Evolutionary conservation across 2,113 vertebrate genomes (phyloP).

Genomic region (Myotis yumanensis): DNA sequence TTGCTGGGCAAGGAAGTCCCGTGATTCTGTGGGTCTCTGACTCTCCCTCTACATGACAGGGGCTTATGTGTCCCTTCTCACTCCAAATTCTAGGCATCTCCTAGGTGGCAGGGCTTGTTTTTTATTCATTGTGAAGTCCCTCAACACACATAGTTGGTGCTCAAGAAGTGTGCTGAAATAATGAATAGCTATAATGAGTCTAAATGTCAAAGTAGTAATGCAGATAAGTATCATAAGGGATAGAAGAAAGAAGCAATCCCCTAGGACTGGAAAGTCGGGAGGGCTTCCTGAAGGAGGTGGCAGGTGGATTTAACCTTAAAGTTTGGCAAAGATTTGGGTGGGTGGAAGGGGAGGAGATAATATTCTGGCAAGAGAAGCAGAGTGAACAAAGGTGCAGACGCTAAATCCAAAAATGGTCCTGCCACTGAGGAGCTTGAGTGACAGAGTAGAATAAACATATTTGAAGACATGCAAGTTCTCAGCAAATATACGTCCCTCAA

Average conservation of each 20-base stretch:
- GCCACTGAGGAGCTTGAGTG: not conserved
- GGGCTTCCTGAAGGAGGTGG: not conserved
- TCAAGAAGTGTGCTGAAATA: not conserved
- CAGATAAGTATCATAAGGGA: fast-evolving
- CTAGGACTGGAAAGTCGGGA: not conserved
- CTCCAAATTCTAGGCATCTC: not conserved
- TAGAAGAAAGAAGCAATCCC: not conserved
- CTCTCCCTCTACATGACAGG: not conserved
- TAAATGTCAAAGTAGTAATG: not conserved
- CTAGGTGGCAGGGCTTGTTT: not conserved
- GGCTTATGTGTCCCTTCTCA: not conserved
- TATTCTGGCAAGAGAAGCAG: not conserved
- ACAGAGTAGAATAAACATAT: not conserved
- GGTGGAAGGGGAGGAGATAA: too few species aligned
- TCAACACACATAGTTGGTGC: not conserved
- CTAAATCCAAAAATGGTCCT: not conserved
- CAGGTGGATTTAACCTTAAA: not conserved
- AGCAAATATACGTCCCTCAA: not conserved
- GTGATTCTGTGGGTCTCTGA: not conserved
- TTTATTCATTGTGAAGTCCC: not conserved
- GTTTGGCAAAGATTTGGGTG: not conserved
- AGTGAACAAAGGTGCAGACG: not conserved
- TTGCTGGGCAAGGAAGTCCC: too few species aligned
- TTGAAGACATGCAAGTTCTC: not conserved
- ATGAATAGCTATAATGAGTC: fast-evolving